phyloP scores from a whole-genome alignment of 1,140 invertebrate species.

The Cotesia typhae region DNA sequence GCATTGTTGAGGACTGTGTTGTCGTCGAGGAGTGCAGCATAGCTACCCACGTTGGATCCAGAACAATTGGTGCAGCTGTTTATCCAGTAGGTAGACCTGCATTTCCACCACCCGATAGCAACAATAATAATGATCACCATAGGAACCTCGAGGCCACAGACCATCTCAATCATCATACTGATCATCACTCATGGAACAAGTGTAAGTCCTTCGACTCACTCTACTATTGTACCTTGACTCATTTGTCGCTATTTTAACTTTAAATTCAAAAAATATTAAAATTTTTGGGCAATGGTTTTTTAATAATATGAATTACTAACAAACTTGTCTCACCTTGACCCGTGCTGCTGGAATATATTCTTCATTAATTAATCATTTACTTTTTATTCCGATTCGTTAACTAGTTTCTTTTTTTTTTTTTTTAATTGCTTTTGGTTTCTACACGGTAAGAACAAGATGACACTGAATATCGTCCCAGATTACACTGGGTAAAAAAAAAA shows the following conservation, averaged over 20 bases:
- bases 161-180: conserved; percentile 50
- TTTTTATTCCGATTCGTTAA: too few species aligned
- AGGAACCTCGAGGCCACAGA: conserved; percentile 56
- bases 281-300: not conserved
- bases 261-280: conserved; percentile 4
- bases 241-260: too few species aligned
- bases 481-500: too few species aligned
- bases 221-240: conserved; percentile 1
- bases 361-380: too few species aligned
- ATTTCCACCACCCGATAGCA: conserved; percentile 55
- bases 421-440: too few species aligned
- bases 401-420: too few species aligned
- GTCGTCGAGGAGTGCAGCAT: conserved; percentile 34
- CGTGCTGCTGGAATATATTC: too few species aligned
- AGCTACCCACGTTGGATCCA: conserved; percentile 35
- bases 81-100: conserved; percentile 23
- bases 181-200: conserved; percentile 60
- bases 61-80: conserved; percentile 22
- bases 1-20: conserved; percentile 30
- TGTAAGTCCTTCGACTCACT: conserved; percentile 54
- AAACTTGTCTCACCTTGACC: too few species aligned
- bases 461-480: too few species aligned
- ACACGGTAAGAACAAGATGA: too few species aligned
- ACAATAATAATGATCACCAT: conserved; percentile 64
- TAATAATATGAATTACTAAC: too few species aligned